phyloP scores from a whole-genome alignment of 2,888 invertebrate genomes.

The Pollenia amentaria region DNA sequence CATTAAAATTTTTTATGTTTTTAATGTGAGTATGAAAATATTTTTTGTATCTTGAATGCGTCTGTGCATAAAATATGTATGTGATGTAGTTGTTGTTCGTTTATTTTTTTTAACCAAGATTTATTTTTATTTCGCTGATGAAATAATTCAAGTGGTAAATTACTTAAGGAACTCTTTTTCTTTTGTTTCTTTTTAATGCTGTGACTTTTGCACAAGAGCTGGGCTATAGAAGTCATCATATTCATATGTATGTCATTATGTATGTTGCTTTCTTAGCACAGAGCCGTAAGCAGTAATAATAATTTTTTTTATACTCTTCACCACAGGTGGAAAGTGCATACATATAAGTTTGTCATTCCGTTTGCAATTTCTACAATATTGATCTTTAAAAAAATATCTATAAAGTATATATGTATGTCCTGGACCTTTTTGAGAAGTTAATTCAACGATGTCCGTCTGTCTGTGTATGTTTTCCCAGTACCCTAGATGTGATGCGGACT shows the following conservation, averaged over 20 bases:
- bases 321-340: too few species aligned
- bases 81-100: background rate
- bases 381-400: too few species aligned
- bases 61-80: slow-evolving; percentile 12
- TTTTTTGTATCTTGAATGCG: slow-evolving; percentile 37
- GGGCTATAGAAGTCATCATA: background rate
- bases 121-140: slow-evolving; percentile 63
- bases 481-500: too few species aligned
- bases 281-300: slow-evolving; percentile 41
- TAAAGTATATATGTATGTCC: too few species aligned
- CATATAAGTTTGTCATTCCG: too few species aligned
- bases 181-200: slow-evolving; percentile 13
- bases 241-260: too few species aligned
- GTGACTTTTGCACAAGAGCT: background rate
- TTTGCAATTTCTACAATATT: too few species aligned
- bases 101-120: slow-evolving; percentile 41
- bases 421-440: too few species aligned
- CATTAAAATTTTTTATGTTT: slow-evolving; percentile 41
- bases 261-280: background rate
- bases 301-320: too few species aligned
- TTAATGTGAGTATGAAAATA: slow-evolving; percentile 1
- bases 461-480: too few species aligned
- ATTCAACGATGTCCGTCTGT: too few species aligned
- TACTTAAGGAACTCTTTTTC: slow-evolving; percentile 68
- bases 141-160: slow-evolving; percentile 71